These are phyloP conservation scores for Phalacrocorax aristotelis DNA, from an alignment of 2,113 vertebrate genomes.

Conservation along the genomic window DNA sequence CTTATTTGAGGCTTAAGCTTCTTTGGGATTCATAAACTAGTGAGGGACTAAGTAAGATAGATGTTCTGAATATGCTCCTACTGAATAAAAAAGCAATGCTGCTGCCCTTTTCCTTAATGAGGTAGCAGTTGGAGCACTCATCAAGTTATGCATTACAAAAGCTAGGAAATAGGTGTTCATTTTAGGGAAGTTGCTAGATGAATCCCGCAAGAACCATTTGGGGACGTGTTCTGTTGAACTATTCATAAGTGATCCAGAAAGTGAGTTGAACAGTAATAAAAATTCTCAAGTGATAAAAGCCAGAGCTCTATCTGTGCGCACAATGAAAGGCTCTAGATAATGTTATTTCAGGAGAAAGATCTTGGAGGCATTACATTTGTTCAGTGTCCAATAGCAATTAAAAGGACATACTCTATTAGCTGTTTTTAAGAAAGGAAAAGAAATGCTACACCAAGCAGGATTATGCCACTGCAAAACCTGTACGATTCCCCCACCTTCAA, in stretches of 20 bases:
- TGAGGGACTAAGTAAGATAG: background rate
- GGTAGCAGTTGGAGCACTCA: background rate
- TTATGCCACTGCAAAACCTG: background rate
- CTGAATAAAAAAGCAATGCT: fast-evolving
- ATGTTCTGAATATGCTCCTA: background rate
- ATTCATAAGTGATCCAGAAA: constrained; percentile 36
- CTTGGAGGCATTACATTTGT: background rate
- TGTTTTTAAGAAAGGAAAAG: background rate
- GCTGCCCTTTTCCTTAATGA: constrained; percentile 18
- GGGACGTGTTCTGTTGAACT: background rate
- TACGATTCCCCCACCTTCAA: background rate
- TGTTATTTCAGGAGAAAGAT: background rate
- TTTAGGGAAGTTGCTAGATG: background rate
- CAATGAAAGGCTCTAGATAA: background rate
- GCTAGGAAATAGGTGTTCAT: background rate
- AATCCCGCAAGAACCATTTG: background rate
- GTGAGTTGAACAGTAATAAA: constrained; percentile 9
- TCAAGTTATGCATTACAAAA: background rate
- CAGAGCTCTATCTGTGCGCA: background rate
- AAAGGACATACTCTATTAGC: background rate
- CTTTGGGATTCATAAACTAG: background rate
- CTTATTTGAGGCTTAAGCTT: background rate
- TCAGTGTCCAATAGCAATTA: background rate
- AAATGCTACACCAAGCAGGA: background rate
- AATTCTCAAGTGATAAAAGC: background rate